Evolutionary conservation across 2,888 invertebrate species (phyloP), one percentile per base, ranked within the genome.

Genomic region (Saturnia pavonia): DNA sequence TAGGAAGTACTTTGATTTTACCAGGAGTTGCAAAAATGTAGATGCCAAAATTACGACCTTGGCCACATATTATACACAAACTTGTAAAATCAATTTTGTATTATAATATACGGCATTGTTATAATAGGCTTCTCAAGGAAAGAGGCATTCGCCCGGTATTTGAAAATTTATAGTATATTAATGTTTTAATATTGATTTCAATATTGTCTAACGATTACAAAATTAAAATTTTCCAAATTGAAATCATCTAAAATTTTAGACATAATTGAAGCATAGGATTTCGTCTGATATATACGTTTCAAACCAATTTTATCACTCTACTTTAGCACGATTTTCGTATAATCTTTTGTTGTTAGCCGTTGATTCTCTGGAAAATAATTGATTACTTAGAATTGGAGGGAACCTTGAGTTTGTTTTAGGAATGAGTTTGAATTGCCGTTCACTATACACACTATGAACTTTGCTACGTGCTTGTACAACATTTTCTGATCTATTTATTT

Each of bases 401-500:
- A 76, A 76, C 85, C 84, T 85, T 84, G 83, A 74, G 7, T 22
- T 48, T 60, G 60, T 68, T 57, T 77, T 73, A 72, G 74, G 75
- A 75, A 76, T 80, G 76, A 76, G 76, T 78, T 78, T 75, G 71
- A 69, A 70, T 68, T 71, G 70, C 77, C 81, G 72, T 80, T 83
- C 77, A 77, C 82, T 77, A 66, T 45, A 22, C 60, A 40, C 67
- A 66, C 67, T 74, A 67, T 72, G 72, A 74, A 72, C 70, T 70
- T 72, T 72, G 67, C 67, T 57, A 70, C 57, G 72, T 73, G 67
- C 69, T 69, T 57, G 69, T 71, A 69, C 72, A 68, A 73, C 70
- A 66, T 71, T 68, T 67, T 70, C 19, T 8, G 43, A 6, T 22
- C 68, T 67, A 67, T 71, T n/a, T 51, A 19, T 19, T 51, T 4